Conservation (phyloP, 2,888 invertebrate species). For the Aphidoletes aphidimyza region DNA sequence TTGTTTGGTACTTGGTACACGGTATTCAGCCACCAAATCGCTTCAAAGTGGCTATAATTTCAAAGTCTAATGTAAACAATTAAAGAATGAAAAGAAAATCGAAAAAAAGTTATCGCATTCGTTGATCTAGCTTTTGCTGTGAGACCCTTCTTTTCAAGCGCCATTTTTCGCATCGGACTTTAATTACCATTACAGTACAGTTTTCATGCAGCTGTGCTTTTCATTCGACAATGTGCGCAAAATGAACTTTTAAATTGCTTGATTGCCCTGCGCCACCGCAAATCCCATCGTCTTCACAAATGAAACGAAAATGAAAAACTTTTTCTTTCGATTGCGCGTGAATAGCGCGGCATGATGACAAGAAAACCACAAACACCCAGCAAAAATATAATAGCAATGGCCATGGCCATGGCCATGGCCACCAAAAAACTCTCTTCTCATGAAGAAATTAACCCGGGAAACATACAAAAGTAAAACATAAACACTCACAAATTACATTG, state of each 20-base stretch:
- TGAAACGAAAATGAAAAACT: neutral
- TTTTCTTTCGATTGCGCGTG: conserved; percentile 30
- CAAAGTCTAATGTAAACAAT: neutral
- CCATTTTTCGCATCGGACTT: neutral
- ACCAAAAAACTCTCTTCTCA: no score
- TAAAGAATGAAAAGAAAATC: conserved; percentile 4
- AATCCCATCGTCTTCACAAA: neutral
- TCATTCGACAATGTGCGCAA: neutral
- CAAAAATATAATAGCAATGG: no score
- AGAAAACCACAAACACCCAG: no score
- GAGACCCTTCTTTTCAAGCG: neutral
- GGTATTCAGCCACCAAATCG: neutral
- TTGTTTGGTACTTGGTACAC: neutral
- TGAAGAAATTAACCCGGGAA: neutral
- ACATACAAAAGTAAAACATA: neutral
- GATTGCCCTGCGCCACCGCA: neutral
- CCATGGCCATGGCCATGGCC: no score
- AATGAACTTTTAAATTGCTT: neutral
- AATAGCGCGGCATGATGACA: no score
- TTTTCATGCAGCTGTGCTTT: conserved; percentile 10
- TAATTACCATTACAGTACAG: neutral
- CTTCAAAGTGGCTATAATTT: neutral
- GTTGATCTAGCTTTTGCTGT: neutral
- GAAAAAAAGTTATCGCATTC: conserved; percentile 8
- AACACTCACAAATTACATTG: neutral